Evolutionary conservation across 2,888 invertebrate species (phyloP), one percentile per base, ranked within the genome.

Genomic region (Lepidochitona cinerea): DNA sequence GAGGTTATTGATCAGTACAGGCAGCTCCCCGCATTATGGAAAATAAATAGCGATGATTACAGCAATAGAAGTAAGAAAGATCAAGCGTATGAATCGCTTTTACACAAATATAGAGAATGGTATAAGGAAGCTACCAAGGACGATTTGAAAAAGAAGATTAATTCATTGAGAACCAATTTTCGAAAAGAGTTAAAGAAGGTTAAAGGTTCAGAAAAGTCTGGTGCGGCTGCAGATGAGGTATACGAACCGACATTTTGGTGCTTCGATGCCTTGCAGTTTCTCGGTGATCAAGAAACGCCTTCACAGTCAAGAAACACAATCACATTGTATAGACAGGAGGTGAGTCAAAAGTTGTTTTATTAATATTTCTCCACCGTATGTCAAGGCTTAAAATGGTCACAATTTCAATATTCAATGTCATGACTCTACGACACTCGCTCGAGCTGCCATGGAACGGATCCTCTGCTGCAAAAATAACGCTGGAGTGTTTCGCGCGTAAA

Each of bases 111-210:
- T 52, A 49, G 64, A 68, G 76, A 74, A 59, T 26, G 65, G 37
- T 76, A 72, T 41, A 33, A 69, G 59, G 59, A 74, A 32, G 68
- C 54, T 74, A 83, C 74, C 52, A 78, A 75, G 69, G 70, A 75
- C 64, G 85, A 70, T 65, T 77, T 68, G 68, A 82, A 74, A 76
- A 77, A 82, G 68, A 85, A 41, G 18, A 9, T 41, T 18, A 84
- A 85, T 72, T 68, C 78, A 52, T 76, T 83, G 12, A 76, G 84
- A 18, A 79, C 79, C 67, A 79, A 78, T 64, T 85, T 81, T 65
- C 68, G 84, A 52, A 83, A 81, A 70, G 84, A 85, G 77, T 66
- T 80, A n/a, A 49, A 76, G 65, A 85, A 81, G 77, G 74, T 85
- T 14, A 53, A 68, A 12, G 77, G 76, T 54, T 72, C 64, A 1